A percentile compares a stretch with the other conserved stretches of the same genome.
Evolutionary conservation across 2,888 invertebrate species (phyloP).

Genomic region (Eupelmus urozonus): DNA sequence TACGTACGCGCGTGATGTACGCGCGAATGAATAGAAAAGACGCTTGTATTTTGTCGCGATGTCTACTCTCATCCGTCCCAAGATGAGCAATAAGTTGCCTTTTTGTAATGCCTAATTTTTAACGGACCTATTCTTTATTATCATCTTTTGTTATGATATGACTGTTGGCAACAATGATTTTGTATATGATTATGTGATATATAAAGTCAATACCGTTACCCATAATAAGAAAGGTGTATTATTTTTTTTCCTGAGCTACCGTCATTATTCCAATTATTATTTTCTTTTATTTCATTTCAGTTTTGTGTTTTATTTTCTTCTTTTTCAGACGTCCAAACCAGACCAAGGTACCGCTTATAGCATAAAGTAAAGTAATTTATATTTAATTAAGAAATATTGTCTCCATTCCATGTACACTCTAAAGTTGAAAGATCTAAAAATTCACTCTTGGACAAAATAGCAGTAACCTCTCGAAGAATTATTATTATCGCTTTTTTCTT

Average conservation of each 20-base stretch:
- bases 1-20: neutral
- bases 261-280: constrained; percentile 35
- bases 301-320: constrained; percentile 53
- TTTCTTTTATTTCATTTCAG: constrained; percentile 52
- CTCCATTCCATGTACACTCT: constrained; percentile 36
- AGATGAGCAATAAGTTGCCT: neutral
- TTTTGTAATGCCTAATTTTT: neutral
- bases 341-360: constrained; percentile 56
- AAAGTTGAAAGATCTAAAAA: no score
- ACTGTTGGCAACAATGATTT: constrained; percentile 18
- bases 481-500: no score
- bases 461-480: no score
- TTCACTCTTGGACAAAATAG: no score
- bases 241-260: constrained; percentile 27
- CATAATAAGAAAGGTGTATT: neutral
- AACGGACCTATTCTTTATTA: neutral
- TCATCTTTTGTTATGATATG: constrained; percentile 21
- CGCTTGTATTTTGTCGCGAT: no score
- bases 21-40: neutral
- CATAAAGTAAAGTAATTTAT: constrained; percentile 56
- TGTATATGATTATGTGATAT: constrained; percentile 44
- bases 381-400: constrained; percentile 52
- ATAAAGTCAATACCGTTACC: constrained; percentile 49
- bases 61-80: no score
- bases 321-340: constrained; percentile 56